A percentile compares a stretch with the other conserved stretches of the same genome.
phyloP scores from a whole-genome alignment of 2,113 vertebrate genomes.

The Gavia stellata region DNA sequence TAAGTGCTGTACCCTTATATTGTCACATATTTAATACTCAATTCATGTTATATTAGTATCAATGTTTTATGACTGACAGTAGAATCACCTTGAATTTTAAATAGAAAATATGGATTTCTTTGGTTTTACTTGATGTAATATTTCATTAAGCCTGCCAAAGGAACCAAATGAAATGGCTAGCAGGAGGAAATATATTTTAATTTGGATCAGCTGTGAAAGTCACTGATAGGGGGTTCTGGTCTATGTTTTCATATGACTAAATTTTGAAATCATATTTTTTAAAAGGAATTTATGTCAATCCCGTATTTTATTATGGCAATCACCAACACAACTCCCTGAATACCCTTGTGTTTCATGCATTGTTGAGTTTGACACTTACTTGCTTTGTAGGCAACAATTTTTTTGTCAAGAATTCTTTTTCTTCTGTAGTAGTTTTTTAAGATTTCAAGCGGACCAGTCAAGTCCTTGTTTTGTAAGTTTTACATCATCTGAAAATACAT shows the following conservation, averaged over 20 bases:
- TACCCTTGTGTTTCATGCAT: neutral
- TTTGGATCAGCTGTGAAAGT: slow-evolving; percentile 11
- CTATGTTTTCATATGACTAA: neutral
- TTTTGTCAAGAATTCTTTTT: neutral
- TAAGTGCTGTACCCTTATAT: neutral
- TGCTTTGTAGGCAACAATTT: neutral
- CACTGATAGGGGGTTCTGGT: neutral
- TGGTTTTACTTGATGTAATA: neutral
- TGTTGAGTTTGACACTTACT: neutral
- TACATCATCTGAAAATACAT: neutral
- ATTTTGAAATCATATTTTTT: neutral
- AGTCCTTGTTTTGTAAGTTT: neutral
- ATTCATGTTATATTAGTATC: neutral
- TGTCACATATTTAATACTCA: neutral
- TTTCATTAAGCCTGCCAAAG: slow-evolving; percentile 20
- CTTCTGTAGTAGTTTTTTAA: neutral
- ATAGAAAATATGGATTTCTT: slow-evolving; percentile 1
- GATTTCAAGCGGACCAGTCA: neutral
- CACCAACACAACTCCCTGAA: neutral
- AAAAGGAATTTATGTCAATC: neutral
- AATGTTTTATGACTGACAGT: neutral
- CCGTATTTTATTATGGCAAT: neutral
- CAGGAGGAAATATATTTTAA: neutral
- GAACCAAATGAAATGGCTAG: neutral
- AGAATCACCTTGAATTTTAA: slow-evolving; percentile 21